These are phyloP conservation scores for Elephantulus edwardii DNA, from an alignment of 2,113 vertebrate species.

Conservation along the genomic window DNA sequence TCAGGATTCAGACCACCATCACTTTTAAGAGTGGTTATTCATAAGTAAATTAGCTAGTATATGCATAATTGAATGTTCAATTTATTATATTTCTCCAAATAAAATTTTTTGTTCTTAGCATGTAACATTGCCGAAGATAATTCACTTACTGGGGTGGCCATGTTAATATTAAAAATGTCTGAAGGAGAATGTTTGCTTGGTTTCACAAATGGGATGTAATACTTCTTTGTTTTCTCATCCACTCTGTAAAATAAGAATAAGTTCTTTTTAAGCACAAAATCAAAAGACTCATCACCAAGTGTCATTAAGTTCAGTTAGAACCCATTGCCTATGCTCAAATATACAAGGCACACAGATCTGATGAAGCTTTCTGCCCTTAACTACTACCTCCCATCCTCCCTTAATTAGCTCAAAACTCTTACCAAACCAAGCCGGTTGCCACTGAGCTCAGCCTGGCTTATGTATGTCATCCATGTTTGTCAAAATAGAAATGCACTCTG, in stretches of 20 bases:
- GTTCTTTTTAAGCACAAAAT: conserved; percentile 38
- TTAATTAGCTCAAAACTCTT: background rate
- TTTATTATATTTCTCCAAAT: background rate
- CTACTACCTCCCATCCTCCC: background rate
- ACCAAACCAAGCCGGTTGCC: background rate
- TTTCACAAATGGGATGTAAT: conserved; percentile 80
- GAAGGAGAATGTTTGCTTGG: conserved; percentile 78
- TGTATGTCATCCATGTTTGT: background rate
- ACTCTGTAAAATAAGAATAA: conserved; percentile 76
- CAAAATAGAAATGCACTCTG: background rate
- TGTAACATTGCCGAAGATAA: background rate
- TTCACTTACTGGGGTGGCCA: conserved; percentile 83
- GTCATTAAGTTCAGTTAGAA: background rate
- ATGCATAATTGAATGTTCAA: background rate
- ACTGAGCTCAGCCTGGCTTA: background rate
- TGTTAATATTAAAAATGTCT: conserved; percentile 71
- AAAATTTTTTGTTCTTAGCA: conserved; percentile 33
- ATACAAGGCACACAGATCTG: background rate
- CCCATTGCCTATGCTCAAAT: background rate
- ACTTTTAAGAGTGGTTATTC: too few species aligned
- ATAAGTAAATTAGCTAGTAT: too few species aligned
- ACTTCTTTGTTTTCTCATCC: conserved; percentile 85
- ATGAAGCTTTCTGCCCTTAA: background rate
- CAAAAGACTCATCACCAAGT: background rate
- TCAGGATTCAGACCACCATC: too few species aligned